A percentile compares a stretch with the other conserved stretches of the same genome.
Evolutionary conservation across 2,113 vertebrate genomes (phyloP).

Genomic region (Eretmochelys imbricata): DNA sequence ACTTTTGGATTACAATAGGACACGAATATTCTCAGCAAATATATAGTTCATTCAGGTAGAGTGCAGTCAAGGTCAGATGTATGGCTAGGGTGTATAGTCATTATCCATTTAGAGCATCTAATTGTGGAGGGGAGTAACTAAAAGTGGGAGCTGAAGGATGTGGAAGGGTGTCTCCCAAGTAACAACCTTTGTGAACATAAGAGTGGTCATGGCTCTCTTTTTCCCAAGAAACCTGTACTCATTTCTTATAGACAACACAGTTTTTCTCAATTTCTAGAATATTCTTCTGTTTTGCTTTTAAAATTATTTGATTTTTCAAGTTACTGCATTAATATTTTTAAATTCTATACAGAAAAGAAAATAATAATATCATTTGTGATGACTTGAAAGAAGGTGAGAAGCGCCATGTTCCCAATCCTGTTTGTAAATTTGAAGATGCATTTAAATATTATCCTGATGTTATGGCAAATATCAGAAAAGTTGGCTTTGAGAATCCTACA

Average conservation of each 20-base stretch:
- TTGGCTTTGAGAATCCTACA: conserved; percentile 91
- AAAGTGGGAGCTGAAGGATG: neutral
- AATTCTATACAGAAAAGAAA: conserved; percentile 86
- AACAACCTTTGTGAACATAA: neutral
- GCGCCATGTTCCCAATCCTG: conserved; percentile 88
- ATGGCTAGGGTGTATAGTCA: neutral
- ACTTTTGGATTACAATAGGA: neutral
- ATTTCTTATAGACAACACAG: rapidly evolving
- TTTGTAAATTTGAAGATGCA: conserved; percentile 89
- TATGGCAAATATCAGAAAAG: conserved; percentile 89
- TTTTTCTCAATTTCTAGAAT: neutral
- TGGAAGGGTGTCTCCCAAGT: neutral
- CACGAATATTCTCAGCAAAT: neutral
- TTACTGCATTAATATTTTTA: neutral
- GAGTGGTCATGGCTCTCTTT: neutral
- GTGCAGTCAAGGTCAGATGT: neutral
- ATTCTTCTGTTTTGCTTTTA: neutral
- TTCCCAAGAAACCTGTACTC: neutral
- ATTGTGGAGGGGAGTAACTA: neutral
- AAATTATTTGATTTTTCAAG: neutral
- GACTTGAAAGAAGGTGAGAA: conserved; percentile 89
- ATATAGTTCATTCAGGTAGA: neutral
- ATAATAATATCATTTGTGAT: conserved; percentile 92
- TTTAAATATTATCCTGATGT: conserved; percentile 89
- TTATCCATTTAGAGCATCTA: neutral